phyloP scores from a whole-genome alignment of 2,797 vertebrate species.

The Babyrousa celebensis region DNA sequence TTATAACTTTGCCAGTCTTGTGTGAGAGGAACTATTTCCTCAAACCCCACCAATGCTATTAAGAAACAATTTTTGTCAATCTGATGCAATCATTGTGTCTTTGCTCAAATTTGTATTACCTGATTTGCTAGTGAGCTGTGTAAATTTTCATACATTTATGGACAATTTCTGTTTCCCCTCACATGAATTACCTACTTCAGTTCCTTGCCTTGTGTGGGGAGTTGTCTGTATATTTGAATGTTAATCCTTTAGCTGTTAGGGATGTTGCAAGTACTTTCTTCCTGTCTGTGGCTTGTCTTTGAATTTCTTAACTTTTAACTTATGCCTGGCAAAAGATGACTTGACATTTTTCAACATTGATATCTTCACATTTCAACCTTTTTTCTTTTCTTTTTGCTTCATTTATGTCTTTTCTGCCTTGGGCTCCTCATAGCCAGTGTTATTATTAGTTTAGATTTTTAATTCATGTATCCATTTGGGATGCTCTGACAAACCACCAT shows the following conservation, averaged over 20 bases:
- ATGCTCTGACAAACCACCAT: background rate
- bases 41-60: background rate
- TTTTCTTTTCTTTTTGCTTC: background rate
- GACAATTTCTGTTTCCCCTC: slow-evolving; percentile 47
- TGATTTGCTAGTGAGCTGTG: background rate
- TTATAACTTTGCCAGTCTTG: background rate
- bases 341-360: slow-evolving; percentile 44
- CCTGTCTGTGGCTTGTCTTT: slow-evolving; percentile 66
- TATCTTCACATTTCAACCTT: background rate
- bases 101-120: slow-evolving; percentile 35
- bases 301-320: slow-evolving; percentile 66
- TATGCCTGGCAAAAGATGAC: slow-evolving; percentile 25
- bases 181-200: background rate
- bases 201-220: background rate
- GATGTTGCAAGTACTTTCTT: slow-evolving; percentile 66
- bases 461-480: background rate
- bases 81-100: background rate
- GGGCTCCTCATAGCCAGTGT: background rate
- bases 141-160: background rate
- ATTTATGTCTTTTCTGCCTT: background rate
- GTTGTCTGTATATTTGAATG: slow-evolving; percentile 1
- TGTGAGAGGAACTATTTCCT: slow-evolving; percentile 18
- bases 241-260: slow-evolving; percentile 49
- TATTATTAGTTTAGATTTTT: slow-evolving; percentile 21
- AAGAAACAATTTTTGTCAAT: slow-evolving; percentile 56